These are phyloP conservation scores for Patella depressa DNA, from an alignment of 2,888 invertebrate species.

Conservation along the genomic window DNA sequence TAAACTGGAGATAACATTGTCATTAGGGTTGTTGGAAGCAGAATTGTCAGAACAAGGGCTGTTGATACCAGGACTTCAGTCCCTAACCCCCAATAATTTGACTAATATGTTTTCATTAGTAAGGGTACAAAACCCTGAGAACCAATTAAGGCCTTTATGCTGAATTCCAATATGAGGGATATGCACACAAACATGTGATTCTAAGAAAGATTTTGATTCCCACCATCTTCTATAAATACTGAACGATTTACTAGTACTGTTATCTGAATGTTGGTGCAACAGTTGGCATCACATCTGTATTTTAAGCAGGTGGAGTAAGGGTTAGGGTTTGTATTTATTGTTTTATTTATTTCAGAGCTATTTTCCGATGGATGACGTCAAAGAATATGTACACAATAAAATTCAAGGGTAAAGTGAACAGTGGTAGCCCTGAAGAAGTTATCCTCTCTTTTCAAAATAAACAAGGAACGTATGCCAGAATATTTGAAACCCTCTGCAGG, in stretches of 20 bases:
- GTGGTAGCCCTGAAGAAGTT: slow-evolving; percentile 69
- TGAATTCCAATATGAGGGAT: not conserved
- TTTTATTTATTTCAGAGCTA: slow-evolving; percentile 57
- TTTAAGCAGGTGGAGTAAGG: too few species aligned
- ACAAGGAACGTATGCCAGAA: slow-evolving; percentile 70
- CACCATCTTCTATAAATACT: too few species aligned
- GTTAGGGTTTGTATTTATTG: not conserved
- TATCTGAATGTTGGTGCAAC: too few species aligned
- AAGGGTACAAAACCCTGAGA: not conserved
- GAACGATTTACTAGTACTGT: too few species aligned
- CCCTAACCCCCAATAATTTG: too few species aligned
- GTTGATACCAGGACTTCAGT: too few species aligned
- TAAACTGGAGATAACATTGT: too few species aligned
- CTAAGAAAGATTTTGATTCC: not conserved
- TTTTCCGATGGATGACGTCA: slow-evolving; percentile 72
- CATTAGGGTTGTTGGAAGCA: too few species aligned
- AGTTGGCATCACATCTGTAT: too few species aligned
- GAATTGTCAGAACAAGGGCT: too few species aligned
- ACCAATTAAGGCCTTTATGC: not conserved
- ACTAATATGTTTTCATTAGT: too few species aligned
- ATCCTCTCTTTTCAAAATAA: slow-evolving; percentile 69
- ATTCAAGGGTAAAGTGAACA: slow-evolving; percentile 64
- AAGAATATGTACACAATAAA: slow-evolving; percentile 71
- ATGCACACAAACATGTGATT: not conserved
- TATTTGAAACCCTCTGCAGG: slow-evolving; percentile 70